Evolutionary conservation across 2,888 invertebrate genomes (phyloP), one percentile per base, ranked within the genome.

Genomic region (Spodoptera littoralis): DNA sequence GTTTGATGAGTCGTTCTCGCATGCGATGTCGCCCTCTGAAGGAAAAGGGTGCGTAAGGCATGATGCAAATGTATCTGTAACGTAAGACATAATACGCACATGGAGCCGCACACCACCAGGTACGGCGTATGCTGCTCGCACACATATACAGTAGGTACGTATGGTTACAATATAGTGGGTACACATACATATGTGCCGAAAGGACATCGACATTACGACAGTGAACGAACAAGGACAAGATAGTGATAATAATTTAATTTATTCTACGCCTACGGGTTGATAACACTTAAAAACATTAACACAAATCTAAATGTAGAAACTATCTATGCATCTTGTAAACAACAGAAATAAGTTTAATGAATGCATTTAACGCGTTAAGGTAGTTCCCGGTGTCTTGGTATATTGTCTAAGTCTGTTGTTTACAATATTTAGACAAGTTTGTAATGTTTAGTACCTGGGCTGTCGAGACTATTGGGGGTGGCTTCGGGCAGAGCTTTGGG

Each of bases 11-110:
- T 97, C 97, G 86, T 93, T 94, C 88, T 96, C 96, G 89, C 95
- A 95, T 80, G 96, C 96, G 87, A 97, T 95, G 94, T 97, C 97
- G 89, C 96, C 97, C 95, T 98, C 97, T 84, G 98, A 98, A 92
- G 97, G 96, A 95, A 97, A 98, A 87, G 98, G 98, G 95, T 98
- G 98, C 87, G 99, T 98, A 95, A 98, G 97, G 95, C 99, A 99
- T 94, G 98, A 98, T 92, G 98, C 98, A 95, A 98, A 99, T 80
- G 99, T 99, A 94, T 99, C 99, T 87, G 98, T 97, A 95, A 98
- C 97, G 95, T 92, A 94, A 94, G 93, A 94, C 91, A 93, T 91
- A 90, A 90, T 86, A 93, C 92, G 89, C 87, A 92, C 86, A 90
- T 93, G 91, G 93, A 93, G 89, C 88, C 86, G 86, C 87, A 87